These are phyloP conservation scores for Akabosia matsudoensis DNA, from an alignment of 1,140 invertebrate genomes.

Conservation along the genomic window DNA sequence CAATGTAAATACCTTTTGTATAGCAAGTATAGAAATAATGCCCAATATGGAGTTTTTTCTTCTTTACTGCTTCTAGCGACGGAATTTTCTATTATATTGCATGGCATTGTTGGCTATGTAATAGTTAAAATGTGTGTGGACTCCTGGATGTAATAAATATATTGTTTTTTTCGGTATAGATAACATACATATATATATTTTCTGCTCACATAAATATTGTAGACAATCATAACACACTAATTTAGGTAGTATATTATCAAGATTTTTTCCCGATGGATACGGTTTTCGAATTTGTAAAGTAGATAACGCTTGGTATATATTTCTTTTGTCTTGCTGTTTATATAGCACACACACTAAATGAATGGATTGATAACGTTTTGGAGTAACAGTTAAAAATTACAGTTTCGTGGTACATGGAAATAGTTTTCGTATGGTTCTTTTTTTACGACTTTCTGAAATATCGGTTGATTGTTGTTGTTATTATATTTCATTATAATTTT, in stretches of 20 bases:
- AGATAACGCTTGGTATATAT: not conserved
- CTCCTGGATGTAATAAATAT: not conserved
- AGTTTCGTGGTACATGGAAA: too few species aligned
- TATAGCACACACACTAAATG: too few species aligned
- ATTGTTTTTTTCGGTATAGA: not conserved
- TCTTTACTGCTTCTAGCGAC: too few species aligned
- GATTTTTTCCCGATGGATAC: not conserved
- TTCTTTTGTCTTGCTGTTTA: not conserved
- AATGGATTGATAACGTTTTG: too few species aligned
- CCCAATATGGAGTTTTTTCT: not conserved
- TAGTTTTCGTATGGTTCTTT: too few species aligned
- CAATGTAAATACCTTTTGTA: not conserved
- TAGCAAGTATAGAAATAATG: not conserved
- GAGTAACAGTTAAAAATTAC: too few species aligned
- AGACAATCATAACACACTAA: not conserved
- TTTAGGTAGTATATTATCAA: not conserved
- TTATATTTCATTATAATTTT: too few species aligned
- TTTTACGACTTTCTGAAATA: too few species aligned
- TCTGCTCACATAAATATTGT: not conserved
- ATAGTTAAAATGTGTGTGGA: not conserved
- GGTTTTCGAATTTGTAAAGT: too few species aligned
- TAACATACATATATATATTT: not conserved
- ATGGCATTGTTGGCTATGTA: not conserved
- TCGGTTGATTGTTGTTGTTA: too few species aligned
- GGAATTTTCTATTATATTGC: too few species aligned